Evolutionary conservation across 53 echinoderm and acorn worm species (phyloP).

Genomic region (Apostichopus leukothele): DNA sequence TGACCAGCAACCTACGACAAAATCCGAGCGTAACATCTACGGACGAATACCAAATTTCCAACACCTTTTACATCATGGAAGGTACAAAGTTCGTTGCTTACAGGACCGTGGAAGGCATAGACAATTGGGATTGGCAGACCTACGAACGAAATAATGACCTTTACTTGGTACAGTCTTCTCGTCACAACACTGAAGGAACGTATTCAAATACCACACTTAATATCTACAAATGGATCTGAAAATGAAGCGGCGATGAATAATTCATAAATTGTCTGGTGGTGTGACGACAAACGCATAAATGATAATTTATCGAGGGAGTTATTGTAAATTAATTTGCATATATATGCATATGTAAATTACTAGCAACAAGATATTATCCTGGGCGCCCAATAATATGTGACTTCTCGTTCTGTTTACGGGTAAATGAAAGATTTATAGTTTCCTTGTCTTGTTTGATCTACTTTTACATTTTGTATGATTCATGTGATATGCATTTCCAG

Average conservation of each 20-base stretch:
- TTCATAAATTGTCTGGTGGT: no score
- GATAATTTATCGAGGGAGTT: no score
- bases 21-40: constrained; percentile 1
- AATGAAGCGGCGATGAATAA: not conserved
- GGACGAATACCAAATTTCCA: constrained; percentile 45
- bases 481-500: no score
- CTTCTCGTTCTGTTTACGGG: no score
- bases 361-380: no score
- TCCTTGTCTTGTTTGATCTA: no score
- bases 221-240: constrained; percentile 58
- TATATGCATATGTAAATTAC: no score
- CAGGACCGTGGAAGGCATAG: constrained; percentile 52
- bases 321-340: no score
- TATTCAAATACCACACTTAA: constrained; percentile 39
- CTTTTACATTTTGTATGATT: no score
- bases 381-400: no score
- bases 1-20: constrained; percentile 46
- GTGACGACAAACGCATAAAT: no score
- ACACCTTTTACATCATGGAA: constrained; percentile 58
- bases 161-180: constrained; percentile 57
- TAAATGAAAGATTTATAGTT: no score
- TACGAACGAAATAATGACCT: constrained; percentile 72
- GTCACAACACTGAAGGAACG: constrained; percentile 29
- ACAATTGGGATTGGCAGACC: constrained; percentile 47
- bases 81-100: constrained; percentile 68